Evolutionary conservation across 2,113 vertebrate species (phyloP).

Genomic region (Equus przewalskii): DNA sequence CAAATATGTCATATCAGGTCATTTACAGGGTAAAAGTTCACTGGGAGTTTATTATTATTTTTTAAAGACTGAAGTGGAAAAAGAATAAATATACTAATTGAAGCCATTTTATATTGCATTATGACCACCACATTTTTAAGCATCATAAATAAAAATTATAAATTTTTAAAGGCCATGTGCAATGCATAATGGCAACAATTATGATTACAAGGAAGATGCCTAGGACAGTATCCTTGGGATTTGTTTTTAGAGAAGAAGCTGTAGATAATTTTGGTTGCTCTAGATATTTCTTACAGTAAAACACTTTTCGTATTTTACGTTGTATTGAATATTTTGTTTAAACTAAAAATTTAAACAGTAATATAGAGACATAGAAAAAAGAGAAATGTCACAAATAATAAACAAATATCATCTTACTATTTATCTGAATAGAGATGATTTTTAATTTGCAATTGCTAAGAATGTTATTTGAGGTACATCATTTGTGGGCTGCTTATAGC

Average conservation of each 20-base stretch:
- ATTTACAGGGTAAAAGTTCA: slow-evolving; percentile 91
- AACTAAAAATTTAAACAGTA: not conserved
- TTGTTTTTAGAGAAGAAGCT: not conserved
- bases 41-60: slow-evolving; percentile 85
- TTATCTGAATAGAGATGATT: not conserved
- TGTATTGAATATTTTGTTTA: not conserved
- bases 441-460: slow-evolving; percentile 1
- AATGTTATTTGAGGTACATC: not conserved
- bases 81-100: slow-evolving; percentile 71
- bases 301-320: not conserved
- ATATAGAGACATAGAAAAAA: not conserved
- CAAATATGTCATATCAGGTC: slow-evolving; percentile 88
- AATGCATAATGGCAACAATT: not conserved
- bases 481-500: not conserved
- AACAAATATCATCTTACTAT: not conserved
- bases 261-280: not conserved
- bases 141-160: slow-evolving; percentile 66
- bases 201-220: not conserved
- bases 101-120: slow-evolving; percentile 64
- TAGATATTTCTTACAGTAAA: not conserved
- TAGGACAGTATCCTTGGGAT: not conserved
- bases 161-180: slow-evolving; percentile 21
- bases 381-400: not conserved
- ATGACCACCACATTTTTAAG: slow-evolving; percentile 52
- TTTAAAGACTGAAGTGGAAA: slow-evolving; percentile 62